Conservation (phyloP, 2,113 vertebrate species). For the Petrocephalus zakoni region DNA sequence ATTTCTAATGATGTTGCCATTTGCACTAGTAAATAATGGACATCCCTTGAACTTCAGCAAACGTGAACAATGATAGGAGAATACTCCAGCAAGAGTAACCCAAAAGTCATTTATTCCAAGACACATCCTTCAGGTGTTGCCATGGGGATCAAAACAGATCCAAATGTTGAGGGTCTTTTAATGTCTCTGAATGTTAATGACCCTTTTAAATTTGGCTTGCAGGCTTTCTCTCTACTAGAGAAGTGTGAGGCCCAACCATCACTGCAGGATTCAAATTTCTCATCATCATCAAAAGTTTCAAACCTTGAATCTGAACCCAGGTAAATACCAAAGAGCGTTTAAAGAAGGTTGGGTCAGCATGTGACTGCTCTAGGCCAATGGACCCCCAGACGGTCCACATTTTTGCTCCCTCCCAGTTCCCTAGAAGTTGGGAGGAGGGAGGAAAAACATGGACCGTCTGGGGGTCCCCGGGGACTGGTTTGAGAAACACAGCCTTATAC, state of each 20-base stretch:
- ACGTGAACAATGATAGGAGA: not conserved
- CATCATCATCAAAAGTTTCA: not conserved
- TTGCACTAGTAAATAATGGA: not conserved
- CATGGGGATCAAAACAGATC: constrained; percentile 14
- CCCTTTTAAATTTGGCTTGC: not conserved
- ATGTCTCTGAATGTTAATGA: constrained; percentile 15
- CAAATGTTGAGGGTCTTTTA: constrained; percentile 18
- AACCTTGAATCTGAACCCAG: not conserved
- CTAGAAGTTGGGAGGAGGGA: too few species aligned
- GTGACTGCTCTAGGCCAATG: not conserved
- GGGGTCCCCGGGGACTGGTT: too few species aligned
- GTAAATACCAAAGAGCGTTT: not conserved
- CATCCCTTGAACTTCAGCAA: not conserved
- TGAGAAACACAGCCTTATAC: too few species aligned
- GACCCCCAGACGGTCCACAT: too few species aligned
- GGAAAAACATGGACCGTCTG: too few species aligned
- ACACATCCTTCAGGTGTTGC: not conserved
- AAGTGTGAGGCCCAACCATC: not conserved
- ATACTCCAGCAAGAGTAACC: not conserved
- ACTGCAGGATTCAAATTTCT: not conserved
- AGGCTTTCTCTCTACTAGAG: not conserved
- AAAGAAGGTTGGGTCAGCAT: not conserved
- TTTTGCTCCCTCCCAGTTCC: too few species aligned
- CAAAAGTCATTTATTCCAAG: not conserved
- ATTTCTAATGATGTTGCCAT: not conserved